Evolutionary conservation across 2,888 invertebrate genomes (phyloP).

Genomic region (Esperia sulphurella): DNA sequence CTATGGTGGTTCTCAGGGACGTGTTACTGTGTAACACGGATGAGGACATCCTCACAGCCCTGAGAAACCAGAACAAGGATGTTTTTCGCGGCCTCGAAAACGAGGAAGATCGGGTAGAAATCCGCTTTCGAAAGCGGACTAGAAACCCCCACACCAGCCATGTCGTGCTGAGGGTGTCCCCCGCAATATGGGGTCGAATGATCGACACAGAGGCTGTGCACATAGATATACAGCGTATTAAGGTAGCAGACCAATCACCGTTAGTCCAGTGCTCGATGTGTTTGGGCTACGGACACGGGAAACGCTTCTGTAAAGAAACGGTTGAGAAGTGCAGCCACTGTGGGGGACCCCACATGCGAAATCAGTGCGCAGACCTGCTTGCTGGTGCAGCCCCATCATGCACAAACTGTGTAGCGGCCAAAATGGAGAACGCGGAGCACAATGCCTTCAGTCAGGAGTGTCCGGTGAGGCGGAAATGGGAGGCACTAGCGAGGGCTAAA

Average conservation of each 20-base stretch:
- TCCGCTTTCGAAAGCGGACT: neutral
- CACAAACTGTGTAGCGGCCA: neutral
- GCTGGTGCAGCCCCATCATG: neutral
- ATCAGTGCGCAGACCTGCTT: neutral
- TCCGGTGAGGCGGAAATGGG: too few relatives aligned
- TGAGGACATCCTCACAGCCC: too few relatives aligned
- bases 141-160: slow-evolving; percentile 3
- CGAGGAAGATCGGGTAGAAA: neutral
- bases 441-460: too few relatives aligned
- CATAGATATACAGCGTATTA: slow-evolving; percentile 10
- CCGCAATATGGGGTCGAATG: neutral
- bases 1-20: neutral
- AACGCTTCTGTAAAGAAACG: neutral
- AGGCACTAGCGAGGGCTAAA: slow-evolving; percentile 8
- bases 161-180: slow-evolving; percentile 1
- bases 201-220: slow-evolving; percentile 3
- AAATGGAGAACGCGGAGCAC: too few relatives aligned
- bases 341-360: neutral
- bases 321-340: slow-evolving; percentile 7
- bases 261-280: slow-evolving; percentile 10
- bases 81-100: neutral
- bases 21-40: neutral
- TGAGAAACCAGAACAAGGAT: neutral
- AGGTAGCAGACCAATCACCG: slow-evolving; percentile 14
- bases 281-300: neutral